A percentile compares a stretch with the other conserved stretches of the same genome.
These are phyloP conservation scores for Lepidocyrtoides sp. DNA, from an alignment of 2,888 invertebrate genomes.

Conservation along the genomic window DNA sequence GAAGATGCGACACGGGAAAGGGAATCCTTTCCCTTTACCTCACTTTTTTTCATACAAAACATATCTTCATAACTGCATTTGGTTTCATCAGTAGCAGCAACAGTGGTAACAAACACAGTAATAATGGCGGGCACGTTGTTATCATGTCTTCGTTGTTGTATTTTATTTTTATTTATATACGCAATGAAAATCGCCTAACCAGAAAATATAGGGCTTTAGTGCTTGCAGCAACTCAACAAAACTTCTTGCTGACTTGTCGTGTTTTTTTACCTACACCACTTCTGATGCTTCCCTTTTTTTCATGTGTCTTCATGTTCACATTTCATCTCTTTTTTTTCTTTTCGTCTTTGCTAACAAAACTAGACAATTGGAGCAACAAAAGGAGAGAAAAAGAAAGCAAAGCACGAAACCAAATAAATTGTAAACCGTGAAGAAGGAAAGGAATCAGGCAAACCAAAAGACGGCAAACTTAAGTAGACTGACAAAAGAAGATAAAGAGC, in stretches of 20 bases:
- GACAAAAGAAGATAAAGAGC: background rate
- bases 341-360: background rate
- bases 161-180: conserved; percentile 42
- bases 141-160: conserved; percentile 7
- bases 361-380: background rate
- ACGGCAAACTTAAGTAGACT: background rate
- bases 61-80: conserved; percentile 15
- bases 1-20: conserved; percentile 10
- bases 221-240: conserved; percentile 26
- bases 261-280: background rate
- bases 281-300: background rate
- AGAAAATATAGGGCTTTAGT: conserved; percentile 45
- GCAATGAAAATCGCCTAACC: conserved; percentile 62
- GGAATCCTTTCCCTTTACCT: background rate
- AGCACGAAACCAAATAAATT: background rate
- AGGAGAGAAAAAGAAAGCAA: background rate
- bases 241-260: conserved; percentile 37
- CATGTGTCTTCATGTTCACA: background rate
- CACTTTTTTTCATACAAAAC: background rate
- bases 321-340: background rate
- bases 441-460: background rate
- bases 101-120: no score
- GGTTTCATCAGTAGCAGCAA: background rate
- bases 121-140: background rate
- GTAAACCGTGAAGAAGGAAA: conserved; percentile 6